These are phyloP conservation scores for Trichonephila clavata DNA, from an alignment of 1,140 invertebrate genomes.

Conservation along the genomic window DNA sequence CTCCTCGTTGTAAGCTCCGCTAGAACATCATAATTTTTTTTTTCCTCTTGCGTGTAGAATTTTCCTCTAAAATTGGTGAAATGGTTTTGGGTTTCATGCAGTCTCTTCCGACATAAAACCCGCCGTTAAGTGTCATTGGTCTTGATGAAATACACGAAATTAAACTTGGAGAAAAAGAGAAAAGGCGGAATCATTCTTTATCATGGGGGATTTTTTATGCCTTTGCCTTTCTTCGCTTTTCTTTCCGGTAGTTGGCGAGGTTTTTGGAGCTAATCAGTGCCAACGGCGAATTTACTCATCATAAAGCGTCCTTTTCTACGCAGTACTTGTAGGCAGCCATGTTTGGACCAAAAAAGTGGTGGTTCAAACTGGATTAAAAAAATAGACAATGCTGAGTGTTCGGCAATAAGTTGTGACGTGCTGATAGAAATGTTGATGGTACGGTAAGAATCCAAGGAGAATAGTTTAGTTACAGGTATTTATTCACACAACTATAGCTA, in stretches of 20 bases:
- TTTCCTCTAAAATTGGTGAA: not conserved
- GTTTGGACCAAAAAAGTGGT: not conserved
- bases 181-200: not conserved
- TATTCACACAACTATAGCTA: too few relatives aligned
- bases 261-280: not conserved
- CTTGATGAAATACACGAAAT: conserved; percentile 26
- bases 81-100: not conserved
- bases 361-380: too few relatives aligned
- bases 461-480: too few relatives aligned
- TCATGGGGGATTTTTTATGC: not conserved
- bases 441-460: too few relatives aligned
- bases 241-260: conserved; percentile 16
- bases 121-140: conserved; percentile 21
- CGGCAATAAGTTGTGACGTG: too few relatives aligned
- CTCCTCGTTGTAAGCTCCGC: not conserved
- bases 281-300: not conserved
- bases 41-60: not conserved
- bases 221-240: not conserved
- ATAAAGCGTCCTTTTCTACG: not conserved
- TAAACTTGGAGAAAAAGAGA: not conserved
- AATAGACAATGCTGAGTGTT: too few relatives aligned
- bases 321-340: not conserved
- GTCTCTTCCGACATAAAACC: not conserved
- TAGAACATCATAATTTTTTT: not conserved
- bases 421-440: too few relatives aligned